Conservation (phyloP, 2,888 invertebrate species). For the Sarcophaga rosellei region DNA sequence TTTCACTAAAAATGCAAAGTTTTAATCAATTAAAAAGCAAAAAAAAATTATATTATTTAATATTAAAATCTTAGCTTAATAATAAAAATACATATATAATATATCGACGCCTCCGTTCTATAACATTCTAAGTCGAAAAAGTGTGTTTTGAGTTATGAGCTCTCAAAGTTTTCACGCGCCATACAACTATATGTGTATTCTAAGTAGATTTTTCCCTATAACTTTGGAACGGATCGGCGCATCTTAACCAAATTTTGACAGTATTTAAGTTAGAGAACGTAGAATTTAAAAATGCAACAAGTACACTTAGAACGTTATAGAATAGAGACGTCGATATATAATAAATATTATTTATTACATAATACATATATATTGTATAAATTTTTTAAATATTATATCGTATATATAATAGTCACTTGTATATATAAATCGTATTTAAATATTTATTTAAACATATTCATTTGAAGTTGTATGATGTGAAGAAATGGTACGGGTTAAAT, state of each 20-base stretch:
- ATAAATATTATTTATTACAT: background rate
- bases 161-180: too few relatives aligned
- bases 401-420: conserved; percentile 18
- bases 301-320: too few relatives aligned
- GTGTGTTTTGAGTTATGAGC: too few relatives aligned
- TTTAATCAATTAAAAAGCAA: conserved; percentile 26
- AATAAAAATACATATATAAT: background rate
- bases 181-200: too few relatives aligned
- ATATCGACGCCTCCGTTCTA: too few relatives aligned
- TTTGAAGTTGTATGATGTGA: conserved; percentile 13
- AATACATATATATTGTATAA: background rate
- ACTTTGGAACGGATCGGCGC: too few relatives aligned
- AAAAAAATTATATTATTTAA: background rate
- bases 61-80: background rate
- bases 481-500: background rate
- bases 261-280: too few relatives aligned
- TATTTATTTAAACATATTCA: conserved; percentile 19
- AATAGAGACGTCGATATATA: too few relatives aligned
- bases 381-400: conserved; percentile 1
- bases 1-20: conserved; percentile 37
- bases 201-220: too few relatives aligned
- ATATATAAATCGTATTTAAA: conserved; percentile 10
- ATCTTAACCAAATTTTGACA: too few relatives aligned
- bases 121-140: too few relatives aligned
- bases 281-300: too few relatives aligned